A percentile compares a stretch with the other conserved stretches of the same genome.
Conservation (phyloP, 2,797 vertebrate genomes). For the Lepus townsendii region DNA sequence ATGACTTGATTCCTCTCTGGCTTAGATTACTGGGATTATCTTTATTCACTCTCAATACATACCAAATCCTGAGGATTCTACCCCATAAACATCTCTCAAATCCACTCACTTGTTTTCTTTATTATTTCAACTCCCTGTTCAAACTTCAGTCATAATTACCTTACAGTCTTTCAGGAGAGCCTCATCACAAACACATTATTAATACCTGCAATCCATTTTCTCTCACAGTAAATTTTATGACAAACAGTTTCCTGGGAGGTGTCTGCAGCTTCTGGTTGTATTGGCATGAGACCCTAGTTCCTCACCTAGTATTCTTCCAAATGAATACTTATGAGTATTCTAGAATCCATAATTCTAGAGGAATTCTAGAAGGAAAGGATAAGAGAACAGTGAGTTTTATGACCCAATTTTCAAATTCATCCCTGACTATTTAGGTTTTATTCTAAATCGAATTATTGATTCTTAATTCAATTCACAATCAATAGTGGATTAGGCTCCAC, state of each 20-base stretch:
- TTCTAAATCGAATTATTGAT: background rate
- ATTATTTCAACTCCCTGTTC: background rate
- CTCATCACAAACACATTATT: background rate
- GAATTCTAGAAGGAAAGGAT: background rate
- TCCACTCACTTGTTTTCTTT: background rate
- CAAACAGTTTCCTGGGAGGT: background rate
- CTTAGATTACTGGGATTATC: background rate
- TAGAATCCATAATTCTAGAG: background rate
- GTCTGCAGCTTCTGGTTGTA: background rate
- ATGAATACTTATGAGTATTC: too few relatives aligned
- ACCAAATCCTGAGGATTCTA: background rate
- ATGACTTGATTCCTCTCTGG: background rate
- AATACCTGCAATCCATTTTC: background rate
- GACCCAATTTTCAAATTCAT: background rate
- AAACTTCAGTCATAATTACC: background rate
- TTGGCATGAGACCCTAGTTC: background rate
- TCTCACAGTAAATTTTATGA: background rate
- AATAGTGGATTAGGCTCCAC: background rate
- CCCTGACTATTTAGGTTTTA: background rate
- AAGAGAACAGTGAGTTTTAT: background rate
- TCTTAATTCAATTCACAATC: background rate
- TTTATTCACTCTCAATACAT: background rate
- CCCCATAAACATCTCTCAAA: background rate
- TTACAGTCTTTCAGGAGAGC: background rate
- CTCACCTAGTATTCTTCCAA: too few relatives aligned